Evolutionary conservation across 1,140 invertebrate genomes (phyloP).

Genomic region (Heliconius melpomene): DNA sequence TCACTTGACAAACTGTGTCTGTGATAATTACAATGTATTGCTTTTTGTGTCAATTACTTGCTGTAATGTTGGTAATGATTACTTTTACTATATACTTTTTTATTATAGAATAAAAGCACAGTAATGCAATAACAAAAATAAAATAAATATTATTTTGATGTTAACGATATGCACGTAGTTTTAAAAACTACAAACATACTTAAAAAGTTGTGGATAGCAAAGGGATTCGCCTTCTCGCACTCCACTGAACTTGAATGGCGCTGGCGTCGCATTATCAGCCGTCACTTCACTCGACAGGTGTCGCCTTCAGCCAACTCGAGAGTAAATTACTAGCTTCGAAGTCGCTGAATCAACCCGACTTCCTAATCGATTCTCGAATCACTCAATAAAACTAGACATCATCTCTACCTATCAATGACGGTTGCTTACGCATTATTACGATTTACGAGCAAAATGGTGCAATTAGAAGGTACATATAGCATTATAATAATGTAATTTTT

Average conservation of each 20-base stretch:
- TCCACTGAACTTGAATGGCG: conserved; percentile 72
- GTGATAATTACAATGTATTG: conserved; percentile 31
- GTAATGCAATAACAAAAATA: neutral
- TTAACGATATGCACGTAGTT: neutral
- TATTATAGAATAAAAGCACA: neutral
- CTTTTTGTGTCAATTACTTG: neutral
- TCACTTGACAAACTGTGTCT: conserved; percentile 63
- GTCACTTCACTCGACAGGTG: conserved; percentile 79
- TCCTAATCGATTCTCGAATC: conserved; percentile 76
- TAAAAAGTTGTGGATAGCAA: conserved; percentile 44
- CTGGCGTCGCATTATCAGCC: conserved; percentile 78
- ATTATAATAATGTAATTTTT: too few species aligned
- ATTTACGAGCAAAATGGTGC: neutral
- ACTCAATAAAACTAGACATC: conserved; percentile 60
- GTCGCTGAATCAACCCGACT: conserved; percentile 78
- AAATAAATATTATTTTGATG: neutral
- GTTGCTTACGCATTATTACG: conserved; percentile 26
- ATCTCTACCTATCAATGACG: conserved; percentile 46
- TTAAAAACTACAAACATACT: conserved; percentile 19
- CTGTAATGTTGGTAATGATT: neutral
- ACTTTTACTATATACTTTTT: neutral
- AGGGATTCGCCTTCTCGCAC: conserved; percentile 61
- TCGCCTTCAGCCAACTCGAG: conserved; percentile 80
- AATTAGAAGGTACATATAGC: neutral
- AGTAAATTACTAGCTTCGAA: conserved; percentile 80